Evolutionary conservation across 2,888 invertebrate genomes (phyloP).

Genomic region (Sphaeridia pumilis): DNA sequence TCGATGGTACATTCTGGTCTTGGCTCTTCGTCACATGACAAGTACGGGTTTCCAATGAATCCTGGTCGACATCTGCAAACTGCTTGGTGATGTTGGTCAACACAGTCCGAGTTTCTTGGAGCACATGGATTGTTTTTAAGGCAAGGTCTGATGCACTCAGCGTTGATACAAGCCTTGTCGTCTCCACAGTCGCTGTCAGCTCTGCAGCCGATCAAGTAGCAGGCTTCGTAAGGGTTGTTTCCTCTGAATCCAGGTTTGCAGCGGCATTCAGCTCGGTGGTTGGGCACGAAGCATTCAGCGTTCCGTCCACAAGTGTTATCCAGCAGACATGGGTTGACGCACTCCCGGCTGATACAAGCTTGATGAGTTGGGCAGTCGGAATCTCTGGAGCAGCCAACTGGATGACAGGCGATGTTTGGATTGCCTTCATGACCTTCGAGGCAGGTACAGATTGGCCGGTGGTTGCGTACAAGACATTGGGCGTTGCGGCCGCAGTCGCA

Average conservation of each 20-base stretch:
- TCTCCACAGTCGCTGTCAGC: constrained; percentile 39
- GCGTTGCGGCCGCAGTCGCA: constrained; percentile 72
- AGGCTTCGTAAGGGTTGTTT: constrained; percentile 50
- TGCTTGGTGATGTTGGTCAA: constrained; percentile 37
- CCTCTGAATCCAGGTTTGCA: constrained; percentile 71
- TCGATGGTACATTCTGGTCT: constrained; percentile 55
- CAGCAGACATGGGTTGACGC: constrained; percentile 72
- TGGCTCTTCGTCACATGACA: constrained; percentile 34
- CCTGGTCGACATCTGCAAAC: constrained; percentile 39
- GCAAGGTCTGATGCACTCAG: constrained; percentile 39
- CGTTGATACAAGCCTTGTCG: constrained; percentile 39
- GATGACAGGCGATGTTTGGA: constrained; percentile 65
- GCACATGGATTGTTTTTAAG: constrained; percentile 37
- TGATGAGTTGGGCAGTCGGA: constrained; percentile 72
- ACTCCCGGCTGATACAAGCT: constrained; percentile 72
- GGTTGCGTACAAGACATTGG: constrained; percentile 66
- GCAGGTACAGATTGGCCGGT: constrained; percentile 77
- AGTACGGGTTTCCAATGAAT: constrained; percentile 35
- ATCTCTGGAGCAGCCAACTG: constrained; percentile 69
- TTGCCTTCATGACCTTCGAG: constrained; percentile 73
- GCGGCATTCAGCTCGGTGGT: constrained; percentile 62
- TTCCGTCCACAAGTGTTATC: constrained; percentile 59
- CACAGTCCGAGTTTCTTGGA: constrained; percentile 38
- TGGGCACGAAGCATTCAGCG: constrained; percentile 64
- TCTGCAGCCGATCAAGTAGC: constrained; percentile 38